These are phyloP conservation scores for Cydia strobilella DNA, from an alignment of 1,140 invertebrate genomes.

Conservation along the genomic window DNA sequence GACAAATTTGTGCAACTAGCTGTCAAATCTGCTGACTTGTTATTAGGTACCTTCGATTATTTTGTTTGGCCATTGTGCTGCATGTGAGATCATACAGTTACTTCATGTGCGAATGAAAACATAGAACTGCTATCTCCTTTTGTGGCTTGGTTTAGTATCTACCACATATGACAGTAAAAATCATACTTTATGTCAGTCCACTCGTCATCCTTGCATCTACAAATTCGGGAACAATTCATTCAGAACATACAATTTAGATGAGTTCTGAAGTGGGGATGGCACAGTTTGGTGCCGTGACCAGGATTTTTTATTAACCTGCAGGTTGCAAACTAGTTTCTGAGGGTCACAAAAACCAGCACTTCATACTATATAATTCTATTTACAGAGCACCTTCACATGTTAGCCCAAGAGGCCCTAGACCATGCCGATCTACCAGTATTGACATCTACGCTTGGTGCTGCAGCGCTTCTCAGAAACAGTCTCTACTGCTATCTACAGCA, in stretches of 20 bases:
- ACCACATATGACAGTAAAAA: no score
- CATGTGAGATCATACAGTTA: no score
- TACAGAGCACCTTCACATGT: conserved; percentile 86
- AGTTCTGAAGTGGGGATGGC: not conserved
- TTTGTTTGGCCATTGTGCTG: no score
- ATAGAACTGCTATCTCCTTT: no score
- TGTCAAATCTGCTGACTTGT: conserved; percentile 84
- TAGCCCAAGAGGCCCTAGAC: conserved; percentile 90
- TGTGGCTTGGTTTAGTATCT: no score
- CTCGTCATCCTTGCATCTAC: no score
- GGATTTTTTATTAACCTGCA: not conserved
- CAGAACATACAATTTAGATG: no score
- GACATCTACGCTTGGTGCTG: conserved; percentile 88
- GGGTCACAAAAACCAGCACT: not conserved
- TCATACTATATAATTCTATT: conserved; percentile 33
- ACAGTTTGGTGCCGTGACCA: not conserved
- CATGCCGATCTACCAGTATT: conserved; percentile 89
- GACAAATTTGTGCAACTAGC: conserved; percentile 85
- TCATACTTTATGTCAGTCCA: no score
- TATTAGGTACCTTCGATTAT: conserved; percentile 75
- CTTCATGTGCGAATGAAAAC: no score
- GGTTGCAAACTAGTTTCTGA: not conserved
- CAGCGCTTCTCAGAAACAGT: conserved; percentile 87
- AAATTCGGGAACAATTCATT: no score
- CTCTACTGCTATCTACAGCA: conserved; percentile 86